These are phyloP conservation scores for Pogonomyrmex barbatus DNA, from an alignment of 1,140 invertebrate genomes.

Conservation along the genomic window DNA sequence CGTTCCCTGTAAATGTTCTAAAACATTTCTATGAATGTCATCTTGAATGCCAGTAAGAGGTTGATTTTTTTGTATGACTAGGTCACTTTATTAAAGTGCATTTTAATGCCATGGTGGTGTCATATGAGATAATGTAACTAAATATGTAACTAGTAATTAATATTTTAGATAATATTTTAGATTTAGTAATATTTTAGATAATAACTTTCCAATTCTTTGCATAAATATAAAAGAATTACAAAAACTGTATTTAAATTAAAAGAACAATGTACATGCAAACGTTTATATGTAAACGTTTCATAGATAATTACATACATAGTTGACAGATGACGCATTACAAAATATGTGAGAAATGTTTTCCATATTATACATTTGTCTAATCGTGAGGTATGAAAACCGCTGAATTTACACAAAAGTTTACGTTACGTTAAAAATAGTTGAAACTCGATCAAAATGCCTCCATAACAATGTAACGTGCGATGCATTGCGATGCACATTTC, in stretches of 20 bases:
- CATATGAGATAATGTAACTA: not conserved
- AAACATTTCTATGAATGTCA: constrained; percentile 32
- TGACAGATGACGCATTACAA: not conserved
- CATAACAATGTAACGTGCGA: not conserved
- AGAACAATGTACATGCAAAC: not conserved
- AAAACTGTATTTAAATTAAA: constrained; percentile 12
- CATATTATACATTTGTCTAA: not conserved
- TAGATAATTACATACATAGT: not conserved
- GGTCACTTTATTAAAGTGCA: not conserved
- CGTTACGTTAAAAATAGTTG: not conserved
- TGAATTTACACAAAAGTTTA: not conserved
- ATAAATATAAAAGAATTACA: constrained; percentile 8
- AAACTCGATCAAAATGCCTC: not conserved
- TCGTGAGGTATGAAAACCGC: not conserved
- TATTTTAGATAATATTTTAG: too few species aligned
- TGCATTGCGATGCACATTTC: not conserved
- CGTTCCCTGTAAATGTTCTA: not conserved
- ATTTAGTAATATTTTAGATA: not conserved
- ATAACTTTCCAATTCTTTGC: not conserved
- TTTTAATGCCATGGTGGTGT: not conserved
- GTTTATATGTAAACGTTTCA: not conserved
- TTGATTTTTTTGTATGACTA: not conserved
- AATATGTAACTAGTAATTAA: too few species aligned
- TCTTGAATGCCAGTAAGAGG: constrained; percentile 18
- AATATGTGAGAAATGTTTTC: not conserved